Evolutionary conservation across 1,140 invertebrate genomes (phyloP).

Genomic region (Bathynomus jamesi): DNA sequence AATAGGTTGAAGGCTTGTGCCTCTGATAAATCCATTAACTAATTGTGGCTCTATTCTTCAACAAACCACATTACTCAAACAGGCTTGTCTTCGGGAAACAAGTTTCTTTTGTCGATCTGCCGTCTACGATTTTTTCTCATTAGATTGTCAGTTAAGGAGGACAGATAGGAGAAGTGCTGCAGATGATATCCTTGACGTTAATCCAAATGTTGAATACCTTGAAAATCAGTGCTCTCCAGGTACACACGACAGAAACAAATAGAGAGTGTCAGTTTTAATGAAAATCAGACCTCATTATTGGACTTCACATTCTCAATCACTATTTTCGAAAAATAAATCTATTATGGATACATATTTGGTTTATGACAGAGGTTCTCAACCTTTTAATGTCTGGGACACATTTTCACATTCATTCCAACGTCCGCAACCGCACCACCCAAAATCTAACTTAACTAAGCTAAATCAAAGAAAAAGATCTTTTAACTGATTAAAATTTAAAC

Average conservation of each 20-base stretch:
- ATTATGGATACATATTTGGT: background rate
- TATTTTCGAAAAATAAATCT: background rate
- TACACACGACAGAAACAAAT: slow-evolving; percentile 26
- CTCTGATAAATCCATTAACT: no score
- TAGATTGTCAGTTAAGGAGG: slow-evolving; percentile 45
- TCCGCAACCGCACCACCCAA: no score
- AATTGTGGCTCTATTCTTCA: no score
- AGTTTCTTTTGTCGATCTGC: slow-evolving; percentile 45
- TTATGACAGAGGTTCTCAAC: background rate
- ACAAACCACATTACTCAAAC: no score
- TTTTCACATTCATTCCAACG: no score
- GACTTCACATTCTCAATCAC: background rate
- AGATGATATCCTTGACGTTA: slow-evolving; percentile 42
- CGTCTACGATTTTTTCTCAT: slow-evolving; percentile 45
- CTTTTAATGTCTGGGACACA: no score
- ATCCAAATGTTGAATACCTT: slow-evolving; percentile 45
- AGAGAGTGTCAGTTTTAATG: no score
- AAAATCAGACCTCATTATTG: background rate
- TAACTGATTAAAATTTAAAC: no score
- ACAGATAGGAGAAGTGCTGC: slow-evolving; percentile 44
- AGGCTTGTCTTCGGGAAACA: slow-evolving; percentile 18
- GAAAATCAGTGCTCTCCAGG: slow-evolving; percentile 48
- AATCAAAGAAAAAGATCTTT: no score
- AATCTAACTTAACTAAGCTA: no score
- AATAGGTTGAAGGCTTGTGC: no score